These are phyloP conservation scores for Platorchestia sp. DNA, from an alignment of 1,140 invertebrate species.

Conservation along the genomic window DNA sequence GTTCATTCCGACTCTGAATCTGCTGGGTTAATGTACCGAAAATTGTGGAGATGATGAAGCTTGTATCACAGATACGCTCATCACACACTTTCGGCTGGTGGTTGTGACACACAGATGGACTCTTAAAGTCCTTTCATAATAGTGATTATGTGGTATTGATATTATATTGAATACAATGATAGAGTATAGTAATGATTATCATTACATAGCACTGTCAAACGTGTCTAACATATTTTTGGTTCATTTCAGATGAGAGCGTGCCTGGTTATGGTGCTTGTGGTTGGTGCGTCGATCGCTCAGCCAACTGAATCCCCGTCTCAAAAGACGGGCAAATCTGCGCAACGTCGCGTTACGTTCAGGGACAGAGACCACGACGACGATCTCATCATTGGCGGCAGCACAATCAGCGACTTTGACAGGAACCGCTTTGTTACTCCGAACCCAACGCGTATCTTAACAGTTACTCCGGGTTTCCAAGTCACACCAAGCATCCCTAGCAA, in stretches of 20 bases:
- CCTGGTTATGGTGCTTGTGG: neutral
- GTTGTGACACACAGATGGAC: too few relatives aligned
- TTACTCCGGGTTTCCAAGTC: neutral
- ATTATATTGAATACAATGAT: too few relatives aligned
- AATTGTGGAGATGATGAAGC: too few relatives aligned
- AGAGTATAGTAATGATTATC: too few relatives aligned
- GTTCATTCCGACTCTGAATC: too few relatives aligned
- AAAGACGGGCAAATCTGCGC: constrained; percentile 7
- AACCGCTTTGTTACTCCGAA: neutral
- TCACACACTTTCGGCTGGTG: too few relatives aligned
- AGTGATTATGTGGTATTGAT: too few relatives aligned
- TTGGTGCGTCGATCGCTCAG: neutral
- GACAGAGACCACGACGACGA: neutral
- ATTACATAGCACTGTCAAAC: too few relatives aligned
- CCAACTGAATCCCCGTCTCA: neutral
- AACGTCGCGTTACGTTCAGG: neutral
- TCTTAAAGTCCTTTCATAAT: too few relatives aligned
- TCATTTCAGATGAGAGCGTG: constrained; percentile 4
- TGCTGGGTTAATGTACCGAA: too few relatives aligned
- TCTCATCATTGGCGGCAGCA: neutral
- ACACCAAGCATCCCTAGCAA: neutral
- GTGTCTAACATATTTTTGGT: neutral
- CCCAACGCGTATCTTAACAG: neutral
- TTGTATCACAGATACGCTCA: too few relatives aligned
- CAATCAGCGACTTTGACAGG: neutral